These are phyloP conservation scores for Drosophila sucinea DNA, from an alignment of 1,140 invertebrate species.

Conservation along the genomic window DNA sequence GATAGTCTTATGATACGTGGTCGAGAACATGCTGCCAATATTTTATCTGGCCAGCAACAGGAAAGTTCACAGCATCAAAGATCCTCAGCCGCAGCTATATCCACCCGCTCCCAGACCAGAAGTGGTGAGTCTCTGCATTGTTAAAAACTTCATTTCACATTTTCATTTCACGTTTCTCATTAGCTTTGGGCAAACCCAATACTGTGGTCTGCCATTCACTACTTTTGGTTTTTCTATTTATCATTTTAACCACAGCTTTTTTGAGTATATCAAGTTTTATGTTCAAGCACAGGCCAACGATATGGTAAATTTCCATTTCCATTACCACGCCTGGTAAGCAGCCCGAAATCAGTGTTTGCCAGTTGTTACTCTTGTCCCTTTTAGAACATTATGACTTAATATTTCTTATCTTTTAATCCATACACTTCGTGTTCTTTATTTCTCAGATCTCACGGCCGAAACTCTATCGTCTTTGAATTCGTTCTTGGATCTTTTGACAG, in stretches of 20 bases:
- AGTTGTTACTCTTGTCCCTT: conserved; percentile 29
- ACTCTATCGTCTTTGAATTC: conserved; percentile 91
- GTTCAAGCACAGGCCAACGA: conserved; percentile 30
- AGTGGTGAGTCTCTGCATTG: conserved; percentile 46
- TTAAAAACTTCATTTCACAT: conserved; percentile 11
- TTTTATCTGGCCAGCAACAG: conserved; percentile 87
- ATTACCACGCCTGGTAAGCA: conserved; percentile 56
- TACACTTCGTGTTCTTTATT: neutral
- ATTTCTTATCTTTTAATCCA: neutral
- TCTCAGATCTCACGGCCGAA: conserved; percentile 88
- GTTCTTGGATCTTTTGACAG: conserved; percentile 92
- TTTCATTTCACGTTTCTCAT: conserved; percentile 26
- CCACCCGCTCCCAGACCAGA: conserved; percentile 51
- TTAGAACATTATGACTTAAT: too few relatives aligned
- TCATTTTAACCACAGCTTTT: conserved; percentile 59
- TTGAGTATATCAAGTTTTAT: conserved; percentile 58
- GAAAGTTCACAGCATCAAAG: conserved; percentile 66
- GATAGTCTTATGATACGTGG: conserved; percentile 90
- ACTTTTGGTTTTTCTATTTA: conserved; percentile 68
- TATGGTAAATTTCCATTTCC: conserved; percentile 38
- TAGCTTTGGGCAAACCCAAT: conserved; percentile 64
- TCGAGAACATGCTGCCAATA: conserved; percentile 90
- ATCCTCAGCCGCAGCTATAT: conserved; percentile 38
- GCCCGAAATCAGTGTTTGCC: conserved; percentile 33
- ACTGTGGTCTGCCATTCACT: conserved; percentile 61